These are phyloP conservation scores for Rhynchotus rufescens DNA, from an alignment of 2,797 vertebrate species.

Conservation along the genomic window DNA sequence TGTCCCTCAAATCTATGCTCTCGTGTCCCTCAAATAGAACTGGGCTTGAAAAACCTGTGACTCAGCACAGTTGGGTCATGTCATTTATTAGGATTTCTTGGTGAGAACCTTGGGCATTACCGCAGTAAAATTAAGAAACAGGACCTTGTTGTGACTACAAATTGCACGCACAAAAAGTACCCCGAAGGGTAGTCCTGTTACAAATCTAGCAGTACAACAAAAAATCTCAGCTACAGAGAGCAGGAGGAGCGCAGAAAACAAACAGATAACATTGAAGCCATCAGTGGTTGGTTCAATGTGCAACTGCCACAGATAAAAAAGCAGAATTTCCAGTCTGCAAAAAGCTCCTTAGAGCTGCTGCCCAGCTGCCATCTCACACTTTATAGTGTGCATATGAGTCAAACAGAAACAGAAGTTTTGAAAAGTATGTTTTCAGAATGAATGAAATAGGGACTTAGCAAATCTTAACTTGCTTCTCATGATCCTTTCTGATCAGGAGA, in stretches of 20 bases:
- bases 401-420: not conserved
- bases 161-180: not conserved
- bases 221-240: slow-evolving; percentile 20
- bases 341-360: not conserved
- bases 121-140: slow-evolving; percentile 27
- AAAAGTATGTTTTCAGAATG: not conserved
- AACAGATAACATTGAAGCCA: not conserved
- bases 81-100: slow-evolving; percentile 38
- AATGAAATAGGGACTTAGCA: not conserved
- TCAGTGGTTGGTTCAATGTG: not conserved
- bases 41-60: slow-evolving; percentile 57
- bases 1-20: slow-evolving; percentile 18
- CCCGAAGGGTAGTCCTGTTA: not conserved
- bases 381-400: not conserved
- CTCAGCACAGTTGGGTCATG: slow-evolving; percentile 30
- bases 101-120: slow-evolving; percentile 36
- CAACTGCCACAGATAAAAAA: not conserved
- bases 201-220: not conserved
- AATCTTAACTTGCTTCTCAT: not conserved
- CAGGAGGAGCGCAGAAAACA: not conserved
- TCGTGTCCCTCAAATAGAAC: slow-evolving; percentile 34
- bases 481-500: not conserved
- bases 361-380: not conserved
- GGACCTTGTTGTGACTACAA: not conserved
- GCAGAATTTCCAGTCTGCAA: not conserved